A percentile compares a stretch with the other conserved stretches of the same genome.
These are phyloP conservation scores for Exocentrus adspersus DNA, from an alignment of 2,888 invertebrate genomes.

Conservation along the genomic window DNA sequence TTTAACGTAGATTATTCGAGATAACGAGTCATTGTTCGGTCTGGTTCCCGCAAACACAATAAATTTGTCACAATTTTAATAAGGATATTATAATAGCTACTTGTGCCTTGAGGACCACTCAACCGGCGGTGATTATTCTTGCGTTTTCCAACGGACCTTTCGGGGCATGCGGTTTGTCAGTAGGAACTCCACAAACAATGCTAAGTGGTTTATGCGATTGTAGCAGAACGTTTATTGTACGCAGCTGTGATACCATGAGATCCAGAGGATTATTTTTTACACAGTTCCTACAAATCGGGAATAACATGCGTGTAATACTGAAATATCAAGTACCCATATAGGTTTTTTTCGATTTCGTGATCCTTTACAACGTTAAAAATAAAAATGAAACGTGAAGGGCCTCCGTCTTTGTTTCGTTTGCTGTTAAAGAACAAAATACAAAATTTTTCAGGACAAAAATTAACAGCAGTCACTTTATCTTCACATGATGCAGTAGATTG, in stretches of 20 bases:
- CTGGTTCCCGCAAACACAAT: slow-evolving; percentile 52
- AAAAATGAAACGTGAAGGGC: too few relatives aligned
- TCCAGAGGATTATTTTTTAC: slow-evolving; percentile 10
- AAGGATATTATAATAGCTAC: slow-evolving; percentile 51
- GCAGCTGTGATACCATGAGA: slow-evolving; percentile 39
- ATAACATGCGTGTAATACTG: slow-evolving; percentile 1
- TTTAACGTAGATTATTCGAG: slow-evolving; percentile 46
- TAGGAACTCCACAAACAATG: slow-evolving; percentile 46
- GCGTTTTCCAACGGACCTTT: slow-evolving; percentile 47
- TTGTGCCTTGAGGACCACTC: slow-evolving; percentile 43
- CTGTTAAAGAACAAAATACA: too few relatives aligned
- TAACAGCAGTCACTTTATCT: too few relatives aligned
- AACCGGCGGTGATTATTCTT: slow-evolving; percentile 47
- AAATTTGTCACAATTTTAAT: slow-evolving; percentile 53
- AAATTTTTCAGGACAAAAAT: too few relatives aligned
- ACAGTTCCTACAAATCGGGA: slow-evolving; percentile 13
- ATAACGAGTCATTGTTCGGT: slow-evolving; percentile 47
- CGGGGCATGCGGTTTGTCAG: slow-evolving; percentile 47
- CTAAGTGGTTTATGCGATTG: slow-evolving; percentile 50
- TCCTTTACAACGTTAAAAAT: too few relatives aligned
- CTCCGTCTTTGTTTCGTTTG: too few relatives aligned
- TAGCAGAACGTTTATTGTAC: slow-evolving; percentile 40
- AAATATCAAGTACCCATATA: neutral
- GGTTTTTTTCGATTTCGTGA: too few relatives aligned
- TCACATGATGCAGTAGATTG: too few relatives aligned